These are phyloP conservation scores for Callosobruchus maculatus DNA, from an alignment of 2,888 invertebrate species.

Conservation along the genomic window DNA sequence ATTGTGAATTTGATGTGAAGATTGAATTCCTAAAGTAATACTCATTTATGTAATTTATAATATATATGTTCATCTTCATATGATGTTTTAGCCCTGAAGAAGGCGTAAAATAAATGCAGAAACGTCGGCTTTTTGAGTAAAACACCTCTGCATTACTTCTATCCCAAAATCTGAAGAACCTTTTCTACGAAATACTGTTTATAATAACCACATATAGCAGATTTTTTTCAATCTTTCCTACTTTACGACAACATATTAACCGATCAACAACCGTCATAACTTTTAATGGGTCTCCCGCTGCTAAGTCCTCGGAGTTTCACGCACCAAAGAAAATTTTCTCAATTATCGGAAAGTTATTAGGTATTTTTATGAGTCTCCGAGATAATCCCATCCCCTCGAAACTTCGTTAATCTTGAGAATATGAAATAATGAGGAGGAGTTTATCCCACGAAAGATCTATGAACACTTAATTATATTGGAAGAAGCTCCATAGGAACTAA, in stretches of 20 bases:
- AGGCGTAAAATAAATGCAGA: too few relatives aligned
- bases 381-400: not conserved
- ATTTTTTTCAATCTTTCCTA: not conserved
- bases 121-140: too few relatives aligned
- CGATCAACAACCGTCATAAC: not conserved
- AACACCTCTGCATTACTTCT: too few relatives aligned
- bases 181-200: too few relatives aligned
- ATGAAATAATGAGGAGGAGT: not conserved
- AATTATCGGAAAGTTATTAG: not conserved
- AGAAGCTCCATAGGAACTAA: not conserved
- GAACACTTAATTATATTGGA: not conserved
- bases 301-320: not conserved
- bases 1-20: too few relatives aligned
- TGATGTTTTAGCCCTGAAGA: too few relatives aligned
- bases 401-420: not conserved
- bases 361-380: not conserved
- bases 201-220: too few relatives aligned
- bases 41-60: too few relatives aligned
- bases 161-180: too few relatives aligned
- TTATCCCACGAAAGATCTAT: not conserved
- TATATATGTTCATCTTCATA: too few relatives aligned
- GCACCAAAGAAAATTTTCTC: not conserved
- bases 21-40: too few relatives aligned
- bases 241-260: not conserved
- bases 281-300: not conserved